Percentiles rank a stretch among this genome's conserved stretches.
Evolutionary conservation across 1,140 invertebrate species (phyloP).

Genomic region (Ganaspis sp.): DNA sequence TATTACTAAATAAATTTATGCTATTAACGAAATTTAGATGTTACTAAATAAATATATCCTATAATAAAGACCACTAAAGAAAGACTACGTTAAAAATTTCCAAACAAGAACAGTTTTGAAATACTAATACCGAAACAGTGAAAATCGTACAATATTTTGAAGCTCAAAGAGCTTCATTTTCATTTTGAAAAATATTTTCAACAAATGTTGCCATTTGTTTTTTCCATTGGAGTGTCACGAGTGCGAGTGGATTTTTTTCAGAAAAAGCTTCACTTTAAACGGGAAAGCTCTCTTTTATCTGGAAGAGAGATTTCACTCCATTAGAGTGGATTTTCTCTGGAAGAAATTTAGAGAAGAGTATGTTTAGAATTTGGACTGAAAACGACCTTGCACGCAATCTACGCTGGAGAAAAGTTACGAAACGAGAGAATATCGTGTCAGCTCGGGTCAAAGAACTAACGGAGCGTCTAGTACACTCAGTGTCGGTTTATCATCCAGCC

Average conservation of each 20-base stretch:
- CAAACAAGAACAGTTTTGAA: too few species aligned
- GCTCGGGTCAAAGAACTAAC: conserved; percentile 26
- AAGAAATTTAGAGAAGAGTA: conserved; percentile 28
- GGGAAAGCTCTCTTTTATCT: conserved; percentile 9
- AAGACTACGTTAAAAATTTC: too few species aligned
- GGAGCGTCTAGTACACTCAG: conserved; percentile 20
- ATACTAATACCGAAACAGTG: too few species aligned
- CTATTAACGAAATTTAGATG: too few species aligned
- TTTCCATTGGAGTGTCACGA: background rate
- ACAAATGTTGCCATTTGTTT: background rate
- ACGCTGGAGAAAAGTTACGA: background rate
- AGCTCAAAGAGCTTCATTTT: too few species aligned
- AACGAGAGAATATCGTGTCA: conserved; percentile 25
- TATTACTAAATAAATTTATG: too few species aligned
- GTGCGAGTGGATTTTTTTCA: background rate
- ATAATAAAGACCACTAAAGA: too few species aligned
- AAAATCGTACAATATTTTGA: too few species aligned
- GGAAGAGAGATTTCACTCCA: conserved; percentile 6
- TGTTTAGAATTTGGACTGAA: conserved; percentile 20
- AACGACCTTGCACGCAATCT: conserved; percentile 10
- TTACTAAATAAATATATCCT: too few species aligned
- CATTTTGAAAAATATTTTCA: too few species aligned
- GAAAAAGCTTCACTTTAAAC: conserved; percentile 9
- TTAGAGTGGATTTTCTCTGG: background rate
- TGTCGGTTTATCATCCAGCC: conserved; percentile 22